phyloP scores from a whole-genome alignment of 2,888 invertebrate species.

The Eulithis testata region DNA sequence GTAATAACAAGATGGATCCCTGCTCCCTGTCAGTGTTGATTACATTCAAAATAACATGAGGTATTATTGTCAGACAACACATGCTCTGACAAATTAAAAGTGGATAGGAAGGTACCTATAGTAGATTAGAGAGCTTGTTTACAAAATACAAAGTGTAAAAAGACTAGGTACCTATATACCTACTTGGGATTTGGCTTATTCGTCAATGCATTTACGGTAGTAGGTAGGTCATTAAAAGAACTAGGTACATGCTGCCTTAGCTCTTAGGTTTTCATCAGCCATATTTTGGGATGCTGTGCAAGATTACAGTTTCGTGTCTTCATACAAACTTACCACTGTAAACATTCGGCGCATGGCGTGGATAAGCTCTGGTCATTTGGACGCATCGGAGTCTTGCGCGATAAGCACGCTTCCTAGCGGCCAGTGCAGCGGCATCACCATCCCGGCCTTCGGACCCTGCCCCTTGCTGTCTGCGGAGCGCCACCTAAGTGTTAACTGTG shows the following conservation, averaged over 20 bases:
- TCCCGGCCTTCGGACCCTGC: slow-evolving; percentile 73
- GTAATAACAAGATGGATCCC: slow-evolving; percentile 67
- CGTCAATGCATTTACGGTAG: too few relatives aligned
- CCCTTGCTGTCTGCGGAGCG: slow-evolving; percentile 85
- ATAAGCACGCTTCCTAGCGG: slow-evolving; percentile 78
- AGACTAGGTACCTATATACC: too few relatives aligned
- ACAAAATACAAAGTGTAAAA: too few relatives aligned
- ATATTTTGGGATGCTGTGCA: too few relatives aligned
- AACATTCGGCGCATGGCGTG: slow-evolving; percentile 50
- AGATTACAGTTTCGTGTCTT: too few relatives aligned
- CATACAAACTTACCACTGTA: slow-evolving; percentile 55
- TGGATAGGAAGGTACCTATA: not conserved
- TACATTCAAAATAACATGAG: slow-evolving; percentile 46
- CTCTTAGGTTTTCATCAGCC: too few relatives aligned
- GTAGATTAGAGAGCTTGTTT: too few relatives aligned
- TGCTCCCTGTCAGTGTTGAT: slow-evolving; percentile 46
- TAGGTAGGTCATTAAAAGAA: too few relatives aligned
- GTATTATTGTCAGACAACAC: slow-evolving; percentile 33
- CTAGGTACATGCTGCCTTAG: too few relatives aligned
- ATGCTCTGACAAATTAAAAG: slow-evolving; percentile 29
- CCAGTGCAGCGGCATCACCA: slow-evolving; percentile 73
- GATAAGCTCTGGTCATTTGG: slow-evolving; percentile 68
- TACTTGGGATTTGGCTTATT: too few relatives aligned
- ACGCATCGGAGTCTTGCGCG: slow-evolving; percentile 75
- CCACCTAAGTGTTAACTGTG: slow-evolving; percentile 64